phyloP scores from a whole-genome alignment of 2,113 vertebrate genomes.

The Dicentrarchus labrax region DNA sequence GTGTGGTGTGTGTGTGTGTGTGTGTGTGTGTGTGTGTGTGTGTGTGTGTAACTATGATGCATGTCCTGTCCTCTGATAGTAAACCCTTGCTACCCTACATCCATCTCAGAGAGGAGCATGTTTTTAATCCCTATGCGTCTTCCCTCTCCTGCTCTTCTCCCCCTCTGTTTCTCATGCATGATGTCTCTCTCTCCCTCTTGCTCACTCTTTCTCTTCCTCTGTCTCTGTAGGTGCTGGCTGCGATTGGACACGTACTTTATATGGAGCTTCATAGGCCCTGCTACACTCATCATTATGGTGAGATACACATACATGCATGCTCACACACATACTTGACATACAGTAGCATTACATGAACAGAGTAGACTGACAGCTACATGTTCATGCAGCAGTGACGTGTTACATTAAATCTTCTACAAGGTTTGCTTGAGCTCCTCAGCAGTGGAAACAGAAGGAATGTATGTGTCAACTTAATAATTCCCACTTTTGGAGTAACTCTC shows the following conservation, averaged over 20 bases:
- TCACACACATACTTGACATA: slow-evolving; percentile 21
- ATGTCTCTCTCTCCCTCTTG: slow-evolving; percentile 50
- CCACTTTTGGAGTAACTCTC: slow-evolving; percentile 59
- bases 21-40: slow-evolving; percentile 34
- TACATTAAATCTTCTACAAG: slow-evolving; percentile 47
- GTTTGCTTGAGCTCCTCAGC: slow-evolving; percentile 36
- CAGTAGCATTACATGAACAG: background rate
- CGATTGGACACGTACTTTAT: slow-evolving; percentile 99
- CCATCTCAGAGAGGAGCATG: slow-evolving; percentile 47
- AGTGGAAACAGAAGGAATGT: slow-evolving; percentile 39
- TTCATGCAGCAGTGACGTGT: slow-evolving; percentile 9
- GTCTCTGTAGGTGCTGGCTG: slow-evolving; percentile 96
- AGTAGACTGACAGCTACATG: slow-evolving; percentile 15
- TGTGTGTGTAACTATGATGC: slow-evolving; percentile 56
- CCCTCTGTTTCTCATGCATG: slow-evolving; percentile 50
- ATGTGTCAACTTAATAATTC: slow-evolving; percentile 52
- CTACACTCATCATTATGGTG: slow-evolving; percentile 99
- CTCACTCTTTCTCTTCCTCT: slow-evolving; percentile 64
- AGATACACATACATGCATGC: slow-evolving; percentile 70
- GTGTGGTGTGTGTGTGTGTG: slow-evolving; percentile 25
- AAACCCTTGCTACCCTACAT: slow-evolving; percentile 80
- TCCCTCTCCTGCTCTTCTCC: slow-evolving; percentile 34
- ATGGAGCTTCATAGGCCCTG: slow-evolving; percentile 99
- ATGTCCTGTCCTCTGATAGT: slow-evolving; percentile 81
- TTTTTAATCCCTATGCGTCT: slow-evolving; percentile 63